Evolutionary conservation across 92 coral and sea anemone genomes (phyloP).

Genomic region (Palythoa grandis): DNA sequence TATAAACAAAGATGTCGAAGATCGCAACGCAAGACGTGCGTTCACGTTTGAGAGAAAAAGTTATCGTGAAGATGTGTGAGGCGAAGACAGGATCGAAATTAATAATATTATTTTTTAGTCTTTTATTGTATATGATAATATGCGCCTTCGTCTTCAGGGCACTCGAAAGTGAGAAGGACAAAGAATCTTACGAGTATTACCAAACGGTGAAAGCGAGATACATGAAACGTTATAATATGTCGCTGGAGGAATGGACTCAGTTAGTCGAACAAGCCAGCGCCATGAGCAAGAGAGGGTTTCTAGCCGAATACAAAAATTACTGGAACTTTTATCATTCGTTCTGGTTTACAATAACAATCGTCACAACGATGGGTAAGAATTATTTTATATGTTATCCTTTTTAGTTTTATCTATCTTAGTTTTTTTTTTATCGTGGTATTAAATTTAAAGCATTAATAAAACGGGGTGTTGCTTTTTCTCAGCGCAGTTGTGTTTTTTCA

Average conservation of each 20-base stretch:
- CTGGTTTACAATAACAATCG: conserved; percentile 84
- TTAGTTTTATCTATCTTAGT: background rate
- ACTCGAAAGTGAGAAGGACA: conserved; percentile 65
- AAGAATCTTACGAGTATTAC: conserved; percentile 50
- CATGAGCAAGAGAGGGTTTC: conserved; percentile 68
- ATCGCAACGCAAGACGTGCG: background rate
- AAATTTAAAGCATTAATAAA: background rate
- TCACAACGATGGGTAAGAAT: conserved; percentile 84
- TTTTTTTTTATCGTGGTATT: background rate
- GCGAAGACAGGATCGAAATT: conserved; percentile 57
- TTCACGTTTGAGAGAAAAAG: background rate
- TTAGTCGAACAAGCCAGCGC: conserved; percentile 56
- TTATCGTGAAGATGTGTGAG: conserved; percentile 30
- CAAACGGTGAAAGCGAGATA: conserved; percentile 43
- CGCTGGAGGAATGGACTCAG: conserved; percentile 61
- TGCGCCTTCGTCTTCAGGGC: conserved; percentile 73
- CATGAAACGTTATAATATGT: conserved; percentile 66
- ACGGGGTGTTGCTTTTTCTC: background rate
- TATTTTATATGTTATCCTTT: background rate
- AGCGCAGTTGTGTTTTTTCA: background rate
- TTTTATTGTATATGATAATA: conserved; percentile 57
- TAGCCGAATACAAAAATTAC: conserved; percentile 51
- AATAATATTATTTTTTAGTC: conserved; percentile 43
- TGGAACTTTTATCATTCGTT: conserved; percentile 91
- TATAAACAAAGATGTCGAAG: conserved; percentile 16